phyloP scores from a whole-genome alignment of 2,888 invertebrate genomes.

The Eupithecia centaureata region DNA sequence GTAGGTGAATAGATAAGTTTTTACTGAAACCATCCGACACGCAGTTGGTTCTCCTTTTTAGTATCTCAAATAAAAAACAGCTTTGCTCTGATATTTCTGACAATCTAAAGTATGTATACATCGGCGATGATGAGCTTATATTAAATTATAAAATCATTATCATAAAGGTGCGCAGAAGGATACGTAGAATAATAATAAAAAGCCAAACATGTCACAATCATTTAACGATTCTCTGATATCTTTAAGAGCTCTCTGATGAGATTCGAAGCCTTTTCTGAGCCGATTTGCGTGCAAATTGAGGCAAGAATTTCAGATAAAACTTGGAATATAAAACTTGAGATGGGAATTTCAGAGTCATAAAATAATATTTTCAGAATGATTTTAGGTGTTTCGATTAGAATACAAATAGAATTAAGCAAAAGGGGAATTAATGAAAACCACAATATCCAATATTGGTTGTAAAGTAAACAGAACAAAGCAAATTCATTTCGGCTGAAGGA shows the following conservation, averaged over 20 bases:
- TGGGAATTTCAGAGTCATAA: neutral
- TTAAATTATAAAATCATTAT: too few relatives aligned
- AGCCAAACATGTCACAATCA: slow-evolving; percentile 13
- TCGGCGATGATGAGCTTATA: neutral
- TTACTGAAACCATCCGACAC: neutral
- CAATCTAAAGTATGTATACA: neutral
- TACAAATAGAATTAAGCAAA: slow-evolving; percentile 2
- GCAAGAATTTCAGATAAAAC: neutral
- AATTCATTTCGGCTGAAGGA: slow-evolving; percentile 25
- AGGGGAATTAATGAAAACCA: slow-evolving; percentile 6
- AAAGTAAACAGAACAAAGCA: slow-evolving; percentile 28
- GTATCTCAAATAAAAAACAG: neutral
- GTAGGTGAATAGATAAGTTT: too few relatives aligned
- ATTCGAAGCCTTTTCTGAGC: neutral
- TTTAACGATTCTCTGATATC: neutral
- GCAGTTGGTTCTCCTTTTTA: neutral
- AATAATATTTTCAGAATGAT: neutral
- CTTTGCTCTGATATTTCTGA: neutral
- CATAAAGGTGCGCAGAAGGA: neutral
- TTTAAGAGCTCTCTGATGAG: slow-evolving; percentile 1
- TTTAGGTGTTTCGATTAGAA: neutral
- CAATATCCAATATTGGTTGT: slow-evolving; percentile 11
- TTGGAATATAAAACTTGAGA: neutral
- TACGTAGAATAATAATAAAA: neutral
- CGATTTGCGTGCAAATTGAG: slow-evolving; percentile 4